A percentile compares a stretch with the other conserved stretches of the same genome.
Conservation (phyloP, 2,113 vertebrate genomes). For the Nerophis ophidion region DNA sequence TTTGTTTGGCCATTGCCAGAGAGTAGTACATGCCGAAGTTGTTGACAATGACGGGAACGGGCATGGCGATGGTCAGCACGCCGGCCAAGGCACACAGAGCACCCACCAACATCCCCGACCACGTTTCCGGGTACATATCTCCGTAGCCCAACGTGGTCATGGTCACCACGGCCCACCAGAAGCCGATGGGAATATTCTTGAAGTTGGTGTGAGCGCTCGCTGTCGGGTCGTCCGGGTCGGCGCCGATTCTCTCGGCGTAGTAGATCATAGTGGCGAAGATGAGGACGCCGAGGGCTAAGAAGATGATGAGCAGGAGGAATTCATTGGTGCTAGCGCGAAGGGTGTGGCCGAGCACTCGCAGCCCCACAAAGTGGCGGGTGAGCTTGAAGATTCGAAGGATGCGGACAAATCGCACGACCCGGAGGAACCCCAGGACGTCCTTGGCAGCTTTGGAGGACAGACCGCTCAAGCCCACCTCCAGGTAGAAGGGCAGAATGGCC, state of each 20-base stretch:
- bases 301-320: conserved; percentile 93
- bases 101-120: conserved; percentile 96
- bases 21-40: conserved; percentile 98
- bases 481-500: conserved; percentile 91
- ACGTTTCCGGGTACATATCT: conserved; percentile 94
- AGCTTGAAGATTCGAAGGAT: conserved; percentile 95
- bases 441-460: conserved; percentile 93
- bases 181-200: conserved; percentile 96
- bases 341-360: conserved; percentile 89
- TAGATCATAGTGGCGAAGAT: conserved; percentile 99
- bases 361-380: conserved; percentile 88
- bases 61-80: conserved; percentile 97
- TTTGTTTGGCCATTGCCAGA: conserved; percentile 95
- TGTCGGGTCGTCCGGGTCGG: conserved; percentile 82
- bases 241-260: conserved; percentile 90
- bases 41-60: conserved; percentile 95
- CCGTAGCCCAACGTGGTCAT: conserved; percentile 95
- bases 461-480: conserved; percentile 86
- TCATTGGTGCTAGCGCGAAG: conserved; percentile 92
- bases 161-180: conserved; percentile 97
- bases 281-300: conserved; percentile 88
- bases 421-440: conserved; percentile 89
- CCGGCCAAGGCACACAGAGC: conserved; percentile 89
- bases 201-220: conserved; percentile 86
- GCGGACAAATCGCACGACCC: conserved; percentile 87